These are phyloP conservation scores for Goniozus legneri DNA, from an alignment of 1,140 invertebrate species.

Conservation along the genomic window DNA sequence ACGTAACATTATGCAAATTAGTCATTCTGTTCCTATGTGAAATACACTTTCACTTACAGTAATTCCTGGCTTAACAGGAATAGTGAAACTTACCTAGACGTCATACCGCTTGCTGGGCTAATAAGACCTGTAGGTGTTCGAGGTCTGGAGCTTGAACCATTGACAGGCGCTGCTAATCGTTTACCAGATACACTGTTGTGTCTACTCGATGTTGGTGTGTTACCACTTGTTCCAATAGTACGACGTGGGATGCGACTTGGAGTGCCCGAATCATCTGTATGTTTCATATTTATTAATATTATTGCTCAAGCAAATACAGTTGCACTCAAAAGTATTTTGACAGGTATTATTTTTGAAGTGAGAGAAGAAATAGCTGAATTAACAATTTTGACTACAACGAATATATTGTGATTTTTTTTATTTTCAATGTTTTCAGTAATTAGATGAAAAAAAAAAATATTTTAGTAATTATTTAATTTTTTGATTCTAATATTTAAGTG, in stretches of 20 bases:
- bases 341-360: too few species aligned
- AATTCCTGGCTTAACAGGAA: too few species aligned
- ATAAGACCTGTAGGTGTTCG: conserved; percentile 71
- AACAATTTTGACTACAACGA: too few species aligned
- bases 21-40: too few species aligned
- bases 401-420: not conserved
- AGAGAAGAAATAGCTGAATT: too few species aligned
- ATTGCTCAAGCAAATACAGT: too few species aligned
- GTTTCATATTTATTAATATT: not conserved
- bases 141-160: conserved; percentile 62
- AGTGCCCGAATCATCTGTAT: conserved; percentile 51
- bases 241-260: conserved; percentile 72
- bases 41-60: too few species aligned
- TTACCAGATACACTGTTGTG: conserved; percentile 50
- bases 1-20: too few species aligned
- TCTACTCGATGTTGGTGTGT: conserved; percentile 48
- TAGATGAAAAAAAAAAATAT: too few species aligned
- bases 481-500: too few species aligned
- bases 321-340: too few species aligned
- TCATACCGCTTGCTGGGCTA: conserved; percentile 61
- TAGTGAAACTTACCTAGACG: conserved; percentile 68
- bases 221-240: conserved; percentile 56
- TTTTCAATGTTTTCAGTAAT: not conserved
- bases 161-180: conserved; percentile 38
- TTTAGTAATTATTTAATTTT: too few species aligned